Evolutionary conservation across 2,113 vertebrate species (phyloP), one percentile per base, ranked within the genome.

Genomic region (Spea bombifrons): DNA sequence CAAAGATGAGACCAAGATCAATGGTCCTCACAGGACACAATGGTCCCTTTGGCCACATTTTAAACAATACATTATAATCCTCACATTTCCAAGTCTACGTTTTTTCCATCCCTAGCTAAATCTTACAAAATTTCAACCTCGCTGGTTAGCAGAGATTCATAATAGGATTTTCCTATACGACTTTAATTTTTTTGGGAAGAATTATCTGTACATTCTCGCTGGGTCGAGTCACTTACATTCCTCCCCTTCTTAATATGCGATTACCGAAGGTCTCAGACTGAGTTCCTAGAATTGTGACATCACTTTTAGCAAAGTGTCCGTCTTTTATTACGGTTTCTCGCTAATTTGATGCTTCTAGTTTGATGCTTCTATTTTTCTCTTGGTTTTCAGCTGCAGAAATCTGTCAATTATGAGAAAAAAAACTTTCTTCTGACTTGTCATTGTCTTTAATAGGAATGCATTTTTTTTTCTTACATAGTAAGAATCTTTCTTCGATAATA

Each of bases 211-310:
- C 68, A 68, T 76, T 65, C 75, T 77, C 75, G 70, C 70, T 46
- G 48, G 44, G 71, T 74, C 44, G 52, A 74, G 71, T 74, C 52
- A 57, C 53, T 67, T 80, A 55, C 30, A 68, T 50, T 74, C 57
- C 30, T 73, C 55, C 61, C 64, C 71, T 53, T 52, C 52, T 80
- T 80, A 74, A 68, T 68, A 74, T 66, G 61, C 71, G 67, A 74
- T 80, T 80, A 74, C 64, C 68, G 45, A 68, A 74, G 78, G 78
- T 74, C 78, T 74, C 71, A 74, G 71, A 45, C 78, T 44, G 78
- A 80, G 63, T 68, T 80, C 71, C 67, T 65, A 30, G 71, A 80
- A 80, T 80, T 80, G 74, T 67, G 73, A 71, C 65, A 68, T 80
- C 71, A 74, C 78, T 73, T 73, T 80, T 73, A 71, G 63, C 50